phyloP scores from a whole-genome alignment of 2,113 vertebrate species.

The Peromyscus polionotus region DNA sequence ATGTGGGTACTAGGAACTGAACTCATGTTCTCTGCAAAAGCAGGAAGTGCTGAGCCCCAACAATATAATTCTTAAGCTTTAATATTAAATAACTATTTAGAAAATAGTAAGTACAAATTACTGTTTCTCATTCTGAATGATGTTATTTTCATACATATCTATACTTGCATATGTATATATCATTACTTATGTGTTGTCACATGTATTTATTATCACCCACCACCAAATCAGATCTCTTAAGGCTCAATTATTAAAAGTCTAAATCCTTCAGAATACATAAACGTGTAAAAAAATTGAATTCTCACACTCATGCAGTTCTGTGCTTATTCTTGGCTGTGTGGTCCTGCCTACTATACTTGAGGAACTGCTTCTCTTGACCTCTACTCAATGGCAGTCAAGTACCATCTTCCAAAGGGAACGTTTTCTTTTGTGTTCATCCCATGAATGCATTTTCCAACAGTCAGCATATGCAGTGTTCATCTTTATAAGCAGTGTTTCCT shows the following conservation, averaged over 20 bases:
- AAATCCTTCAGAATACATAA: not conserved
- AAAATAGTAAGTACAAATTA: not conserved
- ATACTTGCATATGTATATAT: not conserved
- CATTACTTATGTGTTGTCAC: not conserved
- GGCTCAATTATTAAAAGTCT: not conserved
- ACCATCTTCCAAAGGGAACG: constrained; percentile 15
- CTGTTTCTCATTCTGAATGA: not conserved
- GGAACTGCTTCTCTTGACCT: not conserved
- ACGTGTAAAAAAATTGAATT: not conserved
- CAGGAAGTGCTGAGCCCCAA: not conserved
- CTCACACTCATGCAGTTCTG: not conserved
- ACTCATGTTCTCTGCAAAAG: not conserved
- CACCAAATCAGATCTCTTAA: not conserved
- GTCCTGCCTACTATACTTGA: not conserved
- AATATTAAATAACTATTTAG: not conserved
- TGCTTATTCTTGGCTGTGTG: not conserved
- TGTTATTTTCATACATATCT: not conserved
- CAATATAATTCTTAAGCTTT: constrained; percentile 1
- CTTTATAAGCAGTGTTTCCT: constrained; percentile 37
- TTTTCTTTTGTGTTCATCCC: not conserved
- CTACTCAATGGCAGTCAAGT: not conserved
- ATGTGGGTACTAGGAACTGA: not conserved
- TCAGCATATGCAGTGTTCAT: not conserved
- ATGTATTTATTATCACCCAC: not conserved
- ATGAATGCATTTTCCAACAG: not conserved